Conservation (phyloP, 2,888 invertebrate genomes). For the Nezara viridula region DNA sequence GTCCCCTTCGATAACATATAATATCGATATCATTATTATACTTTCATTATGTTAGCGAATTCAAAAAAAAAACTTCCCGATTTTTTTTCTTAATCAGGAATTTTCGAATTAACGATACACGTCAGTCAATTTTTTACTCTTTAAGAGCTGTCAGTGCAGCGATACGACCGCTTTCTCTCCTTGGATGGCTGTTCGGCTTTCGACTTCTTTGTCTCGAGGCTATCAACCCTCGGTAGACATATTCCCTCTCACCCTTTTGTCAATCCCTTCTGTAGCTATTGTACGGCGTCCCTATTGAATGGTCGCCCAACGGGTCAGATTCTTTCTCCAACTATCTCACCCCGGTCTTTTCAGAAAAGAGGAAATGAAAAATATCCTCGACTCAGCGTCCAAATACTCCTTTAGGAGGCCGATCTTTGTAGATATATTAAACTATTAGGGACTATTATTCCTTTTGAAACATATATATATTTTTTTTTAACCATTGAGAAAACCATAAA, state of each 20-base stretch:
- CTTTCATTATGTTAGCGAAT: background rate
- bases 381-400: background rate
- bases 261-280: conserved; percentile 7
- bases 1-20: background rate
- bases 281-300: background rate
- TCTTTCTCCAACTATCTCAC: background rate
- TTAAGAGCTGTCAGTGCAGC: background rate
- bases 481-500: background rate
- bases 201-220: conserved; percentile 3
- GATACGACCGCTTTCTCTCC: background rate
- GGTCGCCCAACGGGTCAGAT: background rate
- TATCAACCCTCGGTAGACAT: conserved; percentile 23
- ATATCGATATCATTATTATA: background rate
- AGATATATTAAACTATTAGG: background rate
- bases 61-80: background rate
- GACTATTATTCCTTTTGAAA: background rate
- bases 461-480: too few species aligned
- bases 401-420: background rate
- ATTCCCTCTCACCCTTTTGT: conserved; percentile 13
- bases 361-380: conserved; percentile 9
- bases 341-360: background rate
- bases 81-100: background rate
- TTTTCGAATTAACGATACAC: background rate
- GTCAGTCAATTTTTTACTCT: background rate
- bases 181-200: background rate